These are phyloP conservation scores for Rutpela maculata DNA, from an alignment of 2,888 invertebrate genomes.

Conservation along the genomic window DNA sequence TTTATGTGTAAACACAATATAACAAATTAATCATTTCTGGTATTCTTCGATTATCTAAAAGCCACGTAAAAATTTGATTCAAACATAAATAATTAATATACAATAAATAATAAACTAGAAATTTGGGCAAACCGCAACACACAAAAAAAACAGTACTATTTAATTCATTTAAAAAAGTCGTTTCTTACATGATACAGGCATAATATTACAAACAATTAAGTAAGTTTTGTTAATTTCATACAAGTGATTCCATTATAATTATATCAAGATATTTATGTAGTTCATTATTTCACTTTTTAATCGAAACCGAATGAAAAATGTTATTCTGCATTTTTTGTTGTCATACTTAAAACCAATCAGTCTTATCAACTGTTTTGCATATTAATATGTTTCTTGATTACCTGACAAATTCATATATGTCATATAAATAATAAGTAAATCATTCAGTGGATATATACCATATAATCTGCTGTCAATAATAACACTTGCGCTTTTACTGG, in stretches of 20 bases:
- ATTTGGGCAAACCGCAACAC: too few species aligned
- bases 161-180: background rate
- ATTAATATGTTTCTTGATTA: background rate
- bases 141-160: background rate
- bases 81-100: too few species aligned
- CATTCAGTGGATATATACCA: background rate
- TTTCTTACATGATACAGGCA: background rate
- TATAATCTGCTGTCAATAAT: background rate
- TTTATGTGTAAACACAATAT: too few species aligned
- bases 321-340: background rate
- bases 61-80: too few species aligned
- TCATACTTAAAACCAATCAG: constrained; percentile 2
- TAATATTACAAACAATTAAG: background rate
- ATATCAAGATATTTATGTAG: background rate
- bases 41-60: too few species aligned
- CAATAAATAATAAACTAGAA: too few species aligned
- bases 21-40: too few species aligned
- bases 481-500: too few species aligned
- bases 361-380: background rate
- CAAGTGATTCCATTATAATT: background rate
- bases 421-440: background rate
- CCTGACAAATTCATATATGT: background rate
- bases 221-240: background rate
- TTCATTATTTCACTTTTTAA: background rate
- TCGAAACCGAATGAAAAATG: background rate